Base-by-base conservation (phyloP, 2,797 vertebrate species). In the Rhyacichthys aspro region DNA sequence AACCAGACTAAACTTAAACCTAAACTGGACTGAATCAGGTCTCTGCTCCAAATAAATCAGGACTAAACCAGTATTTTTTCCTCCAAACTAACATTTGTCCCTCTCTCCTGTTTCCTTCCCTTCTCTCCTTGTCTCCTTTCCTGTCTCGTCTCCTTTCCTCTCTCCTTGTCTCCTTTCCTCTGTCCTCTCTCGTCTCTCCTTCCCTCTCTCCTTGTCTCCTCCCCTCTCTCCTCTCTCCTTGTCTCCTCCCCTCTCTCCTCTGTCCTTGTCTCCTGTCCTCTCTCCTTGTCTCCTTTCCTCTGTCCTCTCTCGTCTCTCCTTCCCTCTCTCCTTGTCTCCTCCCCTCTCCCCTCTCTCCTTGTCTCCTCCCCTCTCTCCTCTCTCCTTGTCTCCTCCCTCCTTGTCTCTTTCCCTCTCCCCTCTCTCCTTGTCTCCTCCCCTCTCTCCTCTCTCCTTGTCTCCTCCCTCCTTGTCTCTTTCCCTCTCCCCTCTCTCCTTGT, bases 21-120 rank as follows among this genome's bases (percentile, higher is more conserved):
- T n/a, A n/a, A n/a, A n/a, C n/a, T n/a, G n/a, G n/a, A n/a, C n/a
- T n/a, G n/a, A n/a, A n/a, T n/a, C n/a, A n/a, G n/a, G n/a, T n/a
- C n/a, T n/a, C n/a, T n/a, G n/a, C n/a, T n/a, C n/a, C n/a, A n/a
- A n/a, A n/a, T n/a, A n/a, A n/a, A n/a, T n/a, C n/a, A n/a, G n/a
- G n/a, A n/a, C 23, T 58, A 71, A 32, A 56, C 67, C 55, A 49
- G 50, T 43, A 33, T 10, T 0, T 62, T 9, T 32, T 43, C n/a
- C 63, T 63, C 0, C 17, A 15, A 69, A 34, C 61, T 86, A 74
- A 86, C n/a, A n/a, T n/a, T n/a, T n/a, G n/a, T 62, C 16, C 67
- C 23, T 28, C 23, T 62, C 36, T 46, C 11, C 17, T 48, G 11
- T 8, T 7, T 11, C 17, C 12, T 28, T 12, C 12, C 19, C 23